Percentiles rank a stretch among this genome's conserved stretches.
Conservation (phyloP, 2,888 invertebrate genomes). For the Meteorus cinctellus region DNA sequence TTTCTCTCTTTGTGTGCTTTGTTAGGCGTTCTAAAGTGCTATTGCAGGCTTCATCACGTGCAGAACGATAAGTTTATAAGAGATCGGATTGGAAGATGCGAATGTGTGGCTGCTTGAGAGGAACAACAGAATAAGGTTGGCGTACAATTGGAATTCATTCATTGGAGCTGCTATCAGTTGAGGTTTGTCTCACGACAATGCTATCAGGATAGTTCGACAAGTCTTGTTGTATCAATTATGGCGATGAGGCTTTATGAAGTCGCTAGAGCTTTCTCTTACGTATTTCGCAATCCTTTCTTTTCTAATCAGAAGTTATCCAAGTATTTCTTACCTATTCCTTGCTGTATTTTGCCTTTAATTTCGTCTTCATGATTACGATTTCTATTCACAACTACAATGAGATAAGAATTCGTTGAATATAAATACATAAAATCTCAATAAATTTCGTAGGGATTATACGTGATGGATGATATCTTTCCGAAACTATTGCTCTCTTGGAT, state of each 20-base stretch:
- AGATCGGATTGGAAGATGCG: background rate
- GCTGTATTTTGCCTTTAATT: too few species aligned
- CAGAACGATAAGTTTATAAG: background rate
- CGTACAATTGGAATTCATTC: slow-evolving; percentile 63
- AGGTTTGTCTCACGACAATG: slow-evolving; percentile 41
- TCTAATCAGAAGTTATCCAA: too few species aligned
- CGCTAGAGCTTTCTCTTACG: slow-evolving; percentile 54
- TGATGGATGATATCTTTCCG: too few species aligned
- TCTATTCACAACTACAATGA: too few species aligned
- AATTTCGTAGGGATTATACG: too few species aligned
- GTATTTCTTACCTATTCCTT: too few species aligned
- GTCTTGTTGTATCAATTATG: slow-evolving; percentile 61
- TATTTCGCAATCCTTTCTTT: slow-evolving; percentile 37
- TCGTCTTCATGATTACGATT: too few species aligned
- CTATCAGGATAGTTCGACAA: slow-evolving; percentile 55
- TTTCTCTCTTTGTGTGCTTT: background rate
- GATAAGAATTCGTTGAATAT: too few species aligned
- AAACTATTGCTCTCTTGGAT: too few species aligned
- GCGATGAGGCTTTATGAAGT: slow-evolving; percentile 55
- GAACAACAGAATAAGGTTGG: slow-evolving; percentile 60
- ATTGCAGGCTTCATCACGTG: background rate
- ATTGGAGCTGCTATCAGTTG: slow-evolving; percentile 44
- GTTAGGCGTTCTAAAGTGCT: background rate
- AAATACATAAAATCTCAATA: too few species aligned
- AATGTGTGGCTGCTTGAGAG: background rate